A percentile compares a stretch with the other conserved stretches of the same genome.
Conservation (phyloP, 2,113 vertebrate genomes). For the Menura novaehollandiae region DNA sequence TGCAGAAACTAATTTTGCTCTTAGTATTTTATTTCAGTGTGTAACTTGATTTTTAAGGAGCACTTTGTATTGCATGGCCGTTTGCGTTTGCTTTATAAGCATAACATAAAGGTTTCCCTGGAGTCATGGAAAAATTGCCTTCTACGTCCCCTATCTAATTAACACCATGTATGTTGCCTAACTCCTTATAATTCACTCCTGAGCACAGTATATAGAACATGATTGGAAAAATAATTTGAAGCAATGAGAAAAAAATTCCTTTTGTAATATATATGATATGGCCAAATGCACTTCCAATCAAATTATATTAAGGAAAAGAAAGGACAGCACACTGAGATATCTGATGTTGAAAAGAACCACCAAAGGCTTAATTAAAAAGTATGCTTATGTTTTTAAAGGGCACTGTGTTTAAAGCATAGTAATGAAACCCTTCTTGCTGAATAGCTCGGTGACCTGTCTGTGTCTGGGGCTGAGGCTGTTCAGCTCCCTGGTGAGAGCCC, state of each 20-base stretch:
- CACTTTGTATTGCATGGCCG: slow-evolving; percentile 18
- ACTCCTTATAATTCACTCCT: slow-evolving; percentile 65
- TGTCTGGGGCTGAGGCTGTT: not conserved
- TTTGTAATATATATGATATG: slow-evolving; percentile 32
- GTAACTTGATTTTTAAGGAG: slow-evolving; percentile 62
- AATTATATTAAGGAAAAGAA: slow-evolving; percentile 36
- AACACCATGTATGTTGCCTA: slow-evolving; percentile 65
- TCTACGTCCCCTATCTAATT: slow-evolving; percentile 66
- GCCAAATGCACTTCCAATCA: slow-evolving; percentile 39
- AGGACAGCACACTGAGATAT: not conserved
- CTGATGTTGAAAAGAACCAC: slow-evolving; percentile 14
- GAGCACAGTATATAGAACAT: slow-evolving; percentile 30
- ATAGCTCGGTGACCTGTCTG: not conserved
- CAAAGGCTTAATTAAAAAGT: slow-evolving; percentile 58
- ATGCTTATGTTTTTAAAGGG: slow-evolving; percentile 11
- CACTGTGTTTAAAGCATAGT: not conserved
- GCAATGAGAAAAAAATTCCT: slow-evolving; percentile 42
- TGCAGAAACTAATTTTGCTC: slow-evolving; percentile 58
- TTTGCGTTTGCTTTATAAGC: slow-evolving; percentile 59
- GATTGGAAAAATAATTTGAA: slow-evolving; percentile 68
- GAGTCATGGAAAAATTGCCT: slow-evolving; percentile 65
- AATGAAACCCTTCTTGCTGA: not conserved
- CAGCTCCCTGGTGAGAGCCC: not conserved
- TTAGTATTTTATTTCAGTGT: slow-evolving; percentile 56
- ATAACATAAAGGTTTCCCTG: slow-evolving; percentile 62